phyloP scores from a whole-genome alignment of 2,888 invertebrate species.

The Acrobasis suavella region DNA sequence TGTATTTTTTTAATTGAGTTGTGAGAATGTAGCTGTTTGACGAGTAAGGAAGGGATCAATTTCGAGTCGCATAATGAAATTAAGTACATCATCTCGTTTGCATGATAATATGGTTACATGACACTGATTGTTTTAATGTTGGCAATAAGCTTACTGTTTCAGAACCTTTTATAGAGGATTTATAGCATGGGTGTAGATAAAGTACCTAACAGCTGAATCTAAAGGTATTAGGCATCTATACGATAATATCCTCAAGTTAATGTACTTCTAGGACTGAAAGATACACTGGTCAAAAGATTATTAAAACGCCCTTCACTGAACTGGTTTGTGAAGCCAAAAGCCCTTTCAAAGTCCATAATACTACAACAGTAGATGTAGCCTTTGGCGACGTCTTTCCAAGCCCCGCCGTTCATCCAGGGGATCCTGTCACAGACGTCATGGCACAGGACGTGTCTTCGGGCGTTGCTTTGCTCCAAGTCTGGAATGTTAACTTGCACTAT shows the following conservation, averaged over 20 bases:
- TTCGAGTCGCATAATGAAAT: no score
- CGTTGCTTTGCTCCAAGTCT: conserved; percentile 39
- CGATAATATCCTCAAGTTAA: not conserved
- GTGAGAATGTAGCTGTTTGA: no score
- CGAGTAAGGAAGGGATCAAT: no score
- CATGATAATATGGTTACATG: no score
- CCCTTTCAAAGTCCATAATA: conserved; percentile 44
- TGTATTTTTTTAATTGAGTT: no score
- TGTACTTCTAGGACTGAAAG: not conserved
- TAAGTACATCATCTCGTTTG: no score
- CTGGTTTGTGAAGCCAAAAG: conserved; percentile 35
- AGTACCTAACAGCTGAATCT: no score
- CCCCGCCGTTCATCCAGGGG: conserved; percentile 45
- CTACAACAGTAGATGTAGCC: conserved; percentile 59
- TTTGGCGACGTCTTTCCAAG: conserved; percentile 44
- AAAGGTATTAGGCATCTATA: no score
- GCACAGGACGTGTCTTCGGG: conserved; percentile 41
- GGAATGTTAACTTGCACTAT: conserved; percentile 61
- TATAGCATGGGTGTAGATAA: no score
- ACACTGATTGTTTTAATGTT: no score
- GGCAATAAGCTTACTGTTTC: no score
- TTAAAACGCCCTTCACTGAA: conserved; percentile 34
- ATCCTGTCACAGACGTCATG: conserved; percentile 48
- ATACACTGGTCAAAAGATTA: conserved; percentile 23
- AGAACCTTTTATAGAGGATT: no score